Evolutionary conservation across 1,140 invertebrate genomes (phyloP).

Genomic region (Mycetomoellerius zeteki): DNA sequence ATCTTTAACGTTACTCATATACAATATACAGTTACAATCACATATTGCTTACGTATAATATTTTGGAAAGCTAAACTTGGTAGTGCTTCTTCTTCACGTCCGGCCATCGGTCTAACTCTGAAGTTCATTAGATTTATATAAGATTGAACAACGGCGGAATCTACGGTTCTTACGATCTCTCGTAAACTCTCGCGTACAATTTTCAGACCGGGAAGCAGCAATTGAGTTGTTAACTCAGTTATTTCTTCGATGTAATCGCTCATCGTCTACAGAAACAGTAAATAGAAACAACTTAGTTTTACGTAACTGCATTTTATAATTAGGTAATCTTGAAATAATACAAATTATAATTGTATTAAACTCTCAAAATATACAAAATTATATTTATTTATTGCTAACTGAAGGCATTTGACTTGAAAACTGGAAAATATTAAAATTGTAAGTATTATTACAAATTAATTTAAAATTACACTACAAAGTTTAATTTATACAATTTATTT

Average conservation of each 20-base stretch:
- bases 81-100: slow-evolving; percentile 88
- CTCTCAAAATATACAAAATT: background rate
- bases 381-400: slow-evolving; percentile 1
- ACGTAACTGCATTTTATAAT: background rate
- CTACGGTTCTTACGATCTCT: slow-evolving; percentile 88
- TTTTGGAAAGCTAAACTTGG: slow-evolving; percentile 85
- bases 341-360: background rate
- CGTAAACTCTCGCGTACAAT: slow-evolving; percentile 85
- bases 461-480: background rate
- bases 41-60: slow-evolving; percentile 85
- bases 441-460: background rate
- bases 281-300: slow-evolving; percentile 10
- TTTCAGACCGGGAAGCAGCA: slow-evolving; percentile 88
- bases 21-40: background rate
- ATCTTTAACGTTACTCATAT: background rate
- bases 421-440: background rate
- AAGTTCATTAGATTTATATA: slow-evolving; percentile 89
- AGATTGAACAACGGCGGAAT: slow-evolving; percentile 88
- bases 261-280: slow-evolving; percentile 65
- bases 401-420: background rate
- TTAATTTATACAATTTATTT: background rate
- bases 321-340: background rate
- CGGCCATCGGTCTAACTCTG: slow-evolving; percentile 87
- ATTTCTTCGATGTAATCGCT: slow-evolving; percentile 76
- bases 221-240: slow-evolving; percentile 87